phyloP scores from a whole-genome alignment of 2,797 vertebrate species.

The Sebastes cheni region DNA sequence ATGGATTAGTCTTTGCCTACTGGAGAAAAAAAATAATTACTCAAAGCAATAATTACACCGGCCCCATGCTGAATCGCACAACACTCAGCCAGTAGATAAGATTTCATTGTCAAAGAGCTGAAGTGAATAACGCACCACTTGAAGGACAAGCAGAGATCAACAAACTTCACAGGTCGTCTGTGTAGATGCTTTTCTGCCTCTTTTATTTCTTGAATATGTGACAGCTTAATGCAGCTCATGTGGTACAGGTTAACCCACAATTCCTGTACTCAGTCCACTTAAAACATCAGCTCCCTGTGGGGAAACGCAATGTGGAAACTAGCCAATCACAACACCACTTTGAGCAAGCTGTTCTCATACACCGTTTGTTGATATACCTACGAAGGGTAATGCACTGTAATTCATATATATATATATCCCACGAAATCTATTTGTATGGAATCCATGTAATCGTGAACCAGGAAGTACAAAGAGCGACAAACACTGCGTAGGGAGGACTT shows the following conservation, averaged over 20 bases:
- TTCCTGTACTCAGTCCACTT: not conserved
- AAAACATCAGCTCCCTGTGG: not conserved
- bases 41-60: slow-evolving; percentile 75
- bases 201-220: not conserved
- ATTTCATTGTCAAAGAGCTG: slow-evolving; percentile 49
- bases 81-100: slow-evolving; percentile 47
- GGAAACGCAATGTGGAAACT: not conserved
- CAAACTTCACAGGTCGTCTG: slow-evolving; percentile 27
- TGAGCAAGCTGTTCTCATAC: not conserved
- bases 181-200: not conserved
- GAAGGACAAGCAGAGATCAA: slow-evolving; percentile 51
- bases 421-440: no score
- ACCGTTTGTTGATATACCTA: no score
- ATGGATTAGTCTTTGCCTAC: slow-evolving; percentile 75
- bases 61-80: slow-evolving; percentile 55
- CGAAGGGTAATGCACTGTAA: no score
- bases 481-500: no score
- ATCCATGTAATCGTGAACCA: no score
- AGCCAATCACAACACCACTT: not conserved
- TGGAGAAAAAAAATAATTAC: slow-evolving; percentile 73
- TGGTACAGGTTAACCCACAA: not conserved
- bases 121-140: slow-evolving; percentile 36
- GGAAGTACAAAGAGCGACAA: no score
- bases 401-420: no score
- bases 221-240: not conserved